Percentiles rank a stretch among this genome's conserved stretches.
phyloP scores from a whole-genome alignment of 2,113 vertebrate species.

The Tringa solitaria region DNA sequence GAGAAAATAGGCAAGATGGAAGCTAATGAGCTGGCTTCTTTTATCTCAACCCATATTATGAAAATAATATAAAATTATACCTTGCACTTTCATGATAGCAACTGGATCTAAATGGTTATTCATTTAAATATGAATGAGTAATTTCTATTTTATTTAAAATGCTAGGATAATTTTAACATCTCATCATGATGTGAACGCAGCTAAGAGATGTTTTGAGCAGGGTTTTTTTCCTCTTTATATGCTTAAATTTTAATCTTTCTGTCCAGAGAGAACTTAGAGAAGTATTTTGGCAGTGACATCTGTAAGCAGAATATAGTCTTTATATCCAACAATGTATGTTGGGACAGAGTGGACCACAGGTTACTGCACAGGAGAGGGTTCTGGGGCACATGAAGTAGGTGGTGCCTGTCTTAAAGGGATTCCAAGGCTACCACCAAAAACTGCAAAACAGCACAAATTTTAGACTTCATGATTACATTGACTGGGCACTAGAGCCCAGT shows the following conservation, averaged over 20 bases:
- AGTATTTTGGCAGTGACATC: conserved; percentile 8
- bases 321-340: neutral
- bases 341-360: neutral
- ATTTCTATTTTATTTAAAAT: conserved; percentile 67
- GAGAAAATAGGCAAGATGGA: conserved; percentile 76
- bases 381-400: neutral
- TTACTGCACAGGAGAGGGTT: neutral
- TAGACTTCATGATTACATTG: neutral
- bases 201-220: conserved; percentile 43
- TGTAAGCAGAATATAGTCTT: neutral
- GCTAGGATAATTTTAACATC: conserved; percentile 70
- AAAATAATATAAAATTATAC: conserved; percentile 84
- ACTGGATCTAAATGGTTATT: conserved; percentile 73
- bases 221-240: neutral
- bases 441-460: neutral
- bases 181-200: conserved; percentile 17
- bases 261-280: neutral
- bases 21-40: conserved; percentile 78
- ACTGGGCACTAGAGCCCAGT: neutral
- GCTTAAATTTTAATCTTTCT: conserved; percentile 1
- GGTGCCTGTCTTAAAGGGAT: neutral
- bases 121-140: conserved; percentile 81
- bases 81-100: conserved; percentile 72
- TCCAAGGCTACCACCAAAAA: neutral
- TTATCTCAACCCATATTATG: conserved; percentile 78